Percentiles rank a stretch among this genome's conserved stretches.
These are phyloP conservation scores for Micromussa lordhowensis DNA, from an alignment of 92 coral and sea anemone species.

Conservation along the genomic window DNA sequence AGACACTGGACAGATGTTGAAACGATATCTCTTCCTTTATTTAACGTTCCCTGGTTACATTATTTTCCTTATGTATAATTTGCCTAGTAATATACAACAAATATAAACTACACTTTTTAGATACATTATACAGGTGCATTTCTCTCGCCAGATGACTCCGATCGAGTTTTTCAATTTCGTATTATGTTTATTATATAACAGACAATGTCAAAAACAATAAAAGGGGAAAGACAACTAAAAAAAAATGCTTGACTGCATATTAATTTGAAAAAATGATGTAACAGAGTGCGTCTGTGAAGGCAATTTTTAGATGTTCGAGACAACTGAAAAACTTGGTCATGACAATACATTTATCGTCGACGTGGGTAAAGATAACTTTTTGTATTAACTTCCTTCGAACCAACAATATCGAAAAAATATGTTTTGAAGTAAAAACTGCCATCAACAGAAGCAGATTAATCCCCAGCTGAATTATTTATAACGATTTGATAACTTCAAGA, in stretches of 20 bases:
- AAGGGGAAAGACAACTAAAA: background rate
- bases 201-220: background rate
- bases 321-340: background rate
- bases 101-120: background rate
- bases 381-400: background rate
- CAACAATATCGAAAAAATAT: background rate
- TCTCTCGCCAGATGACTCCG: too few relatives aligned
- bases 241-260: background rate
- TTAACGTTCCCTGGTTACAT: background rate
- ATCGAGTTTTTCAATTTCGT: background rate
- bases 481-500: background rate
- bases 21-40: background rate
- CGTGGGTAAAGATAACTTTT: background rate
- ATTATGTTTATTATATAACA: background rate
- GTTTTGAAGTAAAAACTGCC: background rate
- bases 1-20: background rate
- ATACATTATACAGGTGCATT: too few relatives aligned
- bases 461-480: constrained; percentile 3
- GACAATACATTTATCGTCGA: background rate
- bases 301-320: background rate
- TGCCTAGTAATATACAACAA: background rate
- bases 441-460: background rate
- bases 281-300: background rate
- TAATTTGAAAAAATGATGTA: background rate
- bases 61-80: background rate